Conservation (phyloP, 2,888 invertebrate species). For the Drosophila prolongata region DNA sequence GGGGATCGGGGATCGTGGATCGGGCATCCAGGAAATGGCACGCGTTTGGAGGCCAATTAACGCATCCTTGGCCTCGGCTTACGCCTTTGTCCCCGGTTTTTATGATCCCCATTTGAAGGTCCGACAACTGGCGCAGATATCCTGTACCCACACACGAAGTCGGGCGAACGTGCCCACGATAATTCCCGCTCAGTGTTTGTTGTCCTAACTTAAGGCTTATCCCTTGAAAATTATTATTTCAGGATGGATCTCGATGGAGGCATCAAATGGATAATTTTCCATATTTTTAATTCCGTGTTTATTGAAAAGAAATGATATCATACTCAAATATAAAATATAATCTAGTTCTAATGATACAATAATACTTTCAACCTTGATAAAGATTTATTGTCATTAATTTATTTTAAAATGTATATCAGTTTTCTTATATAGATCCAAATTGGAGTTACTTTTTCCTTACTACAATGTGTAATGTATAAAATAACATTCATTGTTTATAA, state of each 20-base stretch:
- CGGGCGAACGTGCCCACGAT: conserved; percentile 38
- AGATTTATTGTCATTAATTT: too few species aligned
- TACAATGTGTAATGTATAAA: too few species aligned
- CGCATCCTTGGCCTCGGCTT: conserved; percentile 59
- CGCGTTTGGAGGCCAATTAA: conserved; percentile 69
- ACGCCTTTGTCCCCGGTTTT: conserved; percentile 60
- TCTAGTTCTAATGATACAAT: too few species aligned
- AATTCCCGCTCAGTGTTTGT: conserved; percentile 2
- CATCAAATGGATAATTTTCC: neutral
- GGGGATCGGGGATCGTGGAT: neutral
- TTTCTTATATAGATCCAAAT: too few species aligned
- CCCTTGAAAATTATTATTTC: conserved; percentile 15
- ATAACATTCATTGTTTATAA: too few species aligned
- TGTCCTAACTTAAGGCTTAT: conserved; percentile 18
- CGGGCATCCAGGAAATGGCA: conserved; percentile 60
- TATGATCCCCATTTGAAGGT: conserved; percentile 33
- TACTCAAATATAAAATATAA: too few species aligned
- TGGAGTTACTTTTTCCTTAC: too few species aligned
- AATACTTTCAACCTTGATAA: too few species aligned
- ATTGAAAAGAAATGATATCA: too few species aligned
- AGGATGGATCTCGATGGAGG: neutral
- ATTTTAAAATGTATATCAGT: too few species aligned
- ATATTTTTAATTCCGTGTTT: neutral
- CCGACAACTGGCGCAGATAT: conserved; percentile 62
- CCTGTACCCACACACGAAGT: conserved; percentile 71